Base-by-base conservation (phyloP, 2,113 vertebrate species). In the Nyctereutes procyonoides region DNA sequence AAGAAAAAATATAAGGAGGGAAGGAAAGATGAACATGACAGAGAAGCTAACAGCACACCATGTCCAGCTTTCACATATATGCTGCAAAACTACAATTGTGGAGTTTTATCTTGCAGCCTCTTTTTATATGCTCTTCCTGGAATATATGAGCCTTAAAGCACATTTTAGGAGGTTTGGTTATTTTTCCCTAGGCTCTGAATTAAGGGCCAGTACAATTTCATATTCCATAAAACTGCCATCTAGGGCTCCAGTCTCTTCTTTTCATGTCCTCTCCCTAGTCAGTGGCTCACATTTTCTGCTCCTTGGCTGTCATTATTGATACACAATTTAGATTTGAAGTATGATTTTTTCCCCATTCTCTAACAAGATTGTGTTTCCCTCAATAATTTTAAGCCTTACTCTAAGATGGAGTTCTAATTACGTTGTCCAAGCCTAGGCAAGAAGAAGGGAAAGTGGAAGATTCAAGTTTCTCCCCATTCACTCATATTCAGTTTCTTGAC, bases 321-420 rank as follows among this genome's bases (percentile, higher is more conserved):
- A 94, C 88, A 63, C 58, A 67, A 5, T 76, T 71, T 30, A 74
- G 81, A 86, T 90, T 90, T 84, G 71, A 83, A 93, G 51, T 53
- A 48, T 30, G 22, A 30, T 30, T 69, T 56, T 80, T 32, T 22
- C 11, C 19, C 65, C 5, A 48, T 79, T 82, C 16, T 77, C 60
- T 74, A 89, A 81, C 53, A 81, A 84, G 88, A 82, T 77, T 63
- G 48, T 88, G 60, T 56, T 86, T 97, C 62, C 38, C 82, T 95
- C 55, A 85, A 28, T 95, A 81, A 82, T 58, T 13, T 55, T 85
- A 73, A 73, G 48, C 13, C 77, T 88, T 85, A 76, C 5, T 82
- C 19, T 69, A 77, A 97, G 26, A 95, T 86, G 71, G 19, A 85
- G 10, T 93, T 95, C 55, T 97, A 90, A 86, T 82, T 88, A 93